Conservation (phyloP, 92 coral and sea anemone species). For the Virgularia gustaviana region DNA sequence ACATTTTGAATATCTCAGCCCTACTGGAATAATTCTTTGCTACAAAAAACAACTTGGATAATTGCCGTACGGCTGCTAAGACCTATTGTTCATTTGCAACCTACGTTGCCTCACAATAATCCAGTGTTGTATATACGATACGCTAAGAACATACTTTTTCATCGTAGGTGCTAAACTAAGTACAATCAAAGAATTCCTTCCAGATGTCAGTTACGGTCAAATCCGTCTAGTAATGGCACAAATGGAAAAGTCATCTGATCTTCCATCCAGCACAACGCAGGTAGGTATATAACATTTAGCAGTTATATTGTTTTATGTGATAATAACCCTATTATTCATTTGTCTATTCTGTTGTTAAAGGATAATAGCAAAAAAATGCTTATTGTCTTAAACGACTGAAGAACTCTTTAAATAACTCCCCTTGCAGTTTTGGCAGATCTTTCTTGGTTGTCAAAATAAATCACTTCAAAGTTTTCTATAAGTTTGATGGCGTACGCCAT, state of each 20-base stretch:
- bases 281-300: background rate
- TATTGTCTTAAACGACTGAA: no score
- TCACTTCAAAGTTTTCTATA: no score
- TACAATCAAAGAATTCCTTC: constrained; percentile 61
- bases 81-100: background rate
- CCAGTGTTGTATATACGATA: background rate
- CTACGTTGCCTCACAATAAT: background rate
- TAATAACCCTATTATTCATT: background rate
- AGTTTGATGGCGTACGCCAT: no score
- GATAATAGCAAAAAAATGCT: no score
- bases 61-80: background rate
- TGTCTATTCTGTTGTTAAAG: no score
- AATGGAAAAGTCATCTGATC: constrained; percentile 55
- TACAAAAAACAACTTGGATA: background rate
- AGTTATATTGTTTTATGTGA: background rate
- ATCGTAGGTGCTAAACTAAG: constrained; percentile 60
- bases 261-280: background rate
- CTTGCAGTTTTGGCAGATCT: no score
- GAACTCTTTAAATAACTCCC: no score
- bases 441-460: no score
- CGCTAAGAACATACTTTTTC: no score
- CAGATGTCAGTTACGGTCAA: constrained; percentile 64
- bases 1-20: no score
- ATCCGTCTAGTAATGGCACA: constrained; percentile 71
- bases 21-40: no score